Evolutionary conservation across 2,888 invertebrate species (phyloP).

Genomic region (Tridacna gigas): DNA sequence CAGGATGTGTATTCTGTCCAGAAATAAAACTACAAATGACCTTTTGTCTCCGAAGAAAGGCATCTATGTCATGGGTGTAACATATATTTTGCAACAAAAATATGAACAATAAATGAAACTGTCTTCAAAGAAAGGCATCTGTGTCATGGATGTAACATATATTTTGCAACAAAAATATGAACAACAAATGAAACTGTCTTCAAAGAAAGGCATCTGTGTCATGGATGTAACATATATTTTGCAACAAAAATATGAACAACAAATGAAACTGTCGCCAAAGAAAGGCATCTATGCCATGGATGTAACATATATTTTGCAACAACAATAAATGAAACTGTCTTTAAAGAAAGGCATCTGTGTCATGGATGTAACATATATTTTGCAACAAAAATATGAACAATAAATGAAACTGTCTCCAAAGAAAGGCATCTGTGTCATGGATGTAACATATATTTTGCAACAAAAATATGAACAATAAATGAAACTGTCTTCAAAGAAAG

Average conservation of each 20-base stretch:
- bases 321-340: no score
- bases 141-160: no score
- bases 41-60: conserved; percentile 14
- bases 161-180: no score
- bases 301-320: no score
- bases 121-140: background rate
- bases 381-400: no score
- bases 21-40: conserved; percentile 26
- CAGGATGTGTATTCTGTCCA: conserved; percentile 17
- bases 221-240: no score
- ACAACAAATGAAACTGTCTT: no score
- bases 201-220: background rate
- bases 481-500: conserved; percentile 13
- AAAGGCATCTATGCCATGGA: no score
- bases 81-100: background rate
- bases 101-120: background rate
- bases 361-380: no score
- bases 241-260: background rate
- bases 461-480: background rate
- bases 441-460: background rate
- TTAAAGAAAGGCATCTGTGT: no score
- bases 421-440: background rate
- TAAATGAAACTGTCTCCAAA: conserved; percentile 18
- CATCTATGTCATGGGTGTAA: no score
- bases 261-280: background rate